Evolutionary conservation across 2,113 vertebrate species (phyloP).

Genomic region (Rhabdornis inornatus): DNA sequence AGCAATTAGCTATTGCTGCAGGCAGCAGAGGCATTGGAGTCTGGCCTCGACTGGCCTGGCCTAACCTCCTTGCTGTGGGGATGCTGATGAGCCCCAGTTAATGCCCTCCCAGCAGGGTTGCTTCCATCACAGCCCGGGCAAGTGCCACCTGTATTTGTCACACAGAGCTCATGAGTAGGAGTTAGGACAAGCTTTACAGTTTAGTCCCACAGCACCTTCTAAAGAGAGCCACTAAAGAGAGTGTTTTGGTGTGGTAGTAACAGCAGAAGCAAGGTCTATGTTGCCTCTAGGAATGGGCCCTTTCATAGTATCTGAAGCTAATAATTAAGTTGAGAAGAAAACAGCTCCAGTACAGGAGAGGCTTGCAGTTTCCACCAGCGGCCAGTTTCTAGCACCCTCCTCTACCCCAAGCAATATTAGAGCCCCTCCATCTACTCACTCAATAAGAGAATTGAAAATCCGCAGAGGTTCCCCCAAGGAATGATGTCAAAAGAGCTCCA

Average conservation of each 20-base stretch:
- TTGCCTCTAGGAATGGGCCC: neutral
- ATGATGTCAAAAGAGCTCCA: conserved; percentile 81
- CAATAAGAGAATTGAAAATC: conserved; percentile 88
- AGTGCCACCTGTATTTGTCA: neutral
- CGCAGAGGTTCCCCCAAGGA: conserved; percentile 91
- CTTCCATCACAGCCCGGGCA: rapidly evolving
- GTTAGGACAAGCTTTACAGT: neutral
- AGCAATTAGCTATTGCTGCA: neutral
- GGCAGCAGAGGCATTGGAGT: neutral
- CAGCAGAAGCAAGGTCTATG: neutral
- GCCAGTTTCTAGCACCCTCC: neutral
- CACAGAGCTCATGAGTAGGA: neutral
- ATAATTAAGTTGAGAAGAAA: neutral
- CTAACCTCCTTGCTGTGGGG: neutral
- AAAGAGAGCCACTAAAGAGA: neutral
- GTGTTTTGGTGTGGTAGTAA: neutral
- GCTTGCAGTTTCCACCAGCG: neutral
- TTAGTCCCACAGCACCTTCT: neutral
- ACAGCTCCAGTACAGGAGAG: neutral
- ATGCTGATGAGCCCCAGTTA: neutral
- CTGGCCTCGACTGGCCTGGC: neutral
- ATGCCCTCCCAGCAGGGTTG: neutral
- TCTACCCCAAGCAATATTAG: neutral
- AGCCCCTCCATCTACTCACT: conserved; percentile 72
- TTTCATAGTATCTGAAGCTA: neutral